These are phyloP conservation scores for Cinara cedri DNA, from an alignment of 2,888 invertebrate species.

Conservation along the genomic window DNA sequence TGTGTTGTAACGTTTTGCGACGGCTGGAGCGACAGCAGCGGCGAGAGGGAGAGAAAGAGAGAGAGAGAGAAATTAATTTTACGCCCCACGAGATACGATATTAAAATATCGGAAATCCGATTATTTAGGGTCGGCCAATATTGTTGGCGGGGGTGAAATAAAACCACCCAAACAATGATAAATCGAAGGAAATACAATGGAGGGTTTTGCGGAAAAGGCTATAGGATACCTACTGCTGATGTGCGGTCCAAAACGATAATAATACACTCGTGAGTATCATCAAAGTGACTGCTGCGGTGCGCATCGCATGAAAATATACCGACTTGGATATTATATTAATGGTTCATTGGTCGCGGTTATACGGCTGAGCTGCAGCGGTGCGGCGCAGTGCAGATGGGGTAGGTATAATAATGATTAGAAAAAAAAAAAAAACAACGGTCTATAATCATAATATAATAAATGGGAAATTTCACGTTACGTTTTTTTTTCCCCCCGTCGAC, in stretches of 20 bases:
- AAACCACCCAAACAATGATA: conserved; percentile 31
- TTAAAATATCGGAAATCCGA: conserved; percentile 46
- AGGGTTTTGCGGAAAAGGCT: conserved; percentile 40
- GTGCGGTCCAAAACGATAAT: no score
- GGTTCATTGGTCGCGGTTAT: conserved; percentile 45
- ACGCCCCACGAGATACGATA: conserved; percentile 30
- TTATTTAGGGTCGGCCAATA: conserved; percentile 25
- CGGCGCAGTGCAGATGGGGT: no score
- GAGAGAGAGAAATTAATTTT: conserved; percentile 43
- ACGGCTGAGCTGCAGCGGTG: not conserved
- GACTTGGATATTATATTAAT: conserved; percentile 6
- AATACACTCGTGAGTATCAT: conserved; percentile 39
- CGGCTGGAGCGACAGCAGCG: no score
- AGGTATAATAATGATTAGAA: no score
- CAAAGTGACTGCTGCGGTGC: not conserved
- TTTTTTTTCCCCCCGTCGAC: no score
- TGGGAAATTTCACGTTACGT: no score
- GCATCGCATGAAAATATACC: not conserved
- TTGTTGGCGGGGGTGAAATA: no score
- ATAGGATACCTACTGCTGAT: no score
- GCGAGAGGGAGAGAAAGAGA: no score
- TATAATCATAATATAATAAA: no score
- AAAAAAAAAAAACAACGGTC: no score
- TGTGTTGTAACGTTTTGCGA: no score
- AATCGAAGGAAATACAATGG: conserved; percentile 45